A percentile compares a stretch with the other conserved stretches of the same genome.
Evolutionary conservation across 2,797 vertebrate species (phyloP).

Genomic region (Spatula clypeata): DNA sequence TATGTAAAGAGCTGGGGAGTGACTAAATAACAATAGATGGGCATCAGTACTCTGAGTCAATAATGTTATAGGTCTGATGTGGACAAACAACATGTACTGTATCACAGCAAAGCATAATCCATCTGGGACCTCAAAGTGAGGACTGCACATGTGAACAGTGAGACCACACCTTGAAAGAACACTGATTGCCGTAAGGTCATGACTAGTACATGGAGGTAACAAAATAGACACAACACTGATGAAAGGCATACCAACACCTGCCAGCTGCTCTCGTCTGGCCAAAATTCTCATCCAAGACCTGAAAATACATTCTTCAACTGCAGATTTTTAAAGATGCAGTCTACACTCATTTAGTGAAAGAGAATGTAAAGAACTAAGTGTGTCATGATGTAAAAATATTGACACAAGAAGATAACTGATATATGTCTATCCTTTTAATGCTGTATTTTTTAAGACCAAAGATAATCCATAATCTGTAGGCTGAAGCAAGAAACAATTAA

Average conservation of each 20-base stretch:
- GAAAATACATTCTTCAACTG: background rate
- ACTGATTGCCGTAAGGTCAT: background rate
- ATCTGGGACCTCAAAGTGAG: background rate
- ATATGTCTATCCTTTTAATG: background rate
- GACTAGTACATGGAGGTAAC: background rate
- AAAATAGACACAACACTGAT: background rate
- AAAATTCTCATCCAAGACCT: background rate
- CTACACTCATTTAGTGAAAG: background rate
- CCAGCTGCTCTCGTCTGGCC: background rate
- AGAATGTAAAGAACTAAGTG: background rate
- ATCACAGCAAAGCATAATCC: background rate
- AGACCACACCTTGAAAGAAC: background rate
- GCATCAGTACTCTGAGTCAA: background rate
- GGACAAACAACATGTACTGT: background rate
- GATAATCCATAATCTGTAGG: background rate
- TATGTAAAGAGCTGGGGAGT: background rate
- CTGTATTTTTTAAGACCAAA: background rate
- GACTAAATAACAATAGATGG: background rate
- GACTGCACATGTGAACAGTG: background rate
- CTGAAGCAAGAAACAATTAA: background rate
- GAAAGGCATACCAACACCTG: background rate
- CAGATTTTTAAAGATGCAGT: background rate
- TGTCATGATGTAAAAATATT: background rate
- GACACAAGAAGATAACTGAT: background rate
- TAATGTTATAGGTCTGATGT: background rate